phyloP scores from a whole-genome alignment of 1,140 invertebrate genomes.

The Hyles euphorbiae region DNA sequence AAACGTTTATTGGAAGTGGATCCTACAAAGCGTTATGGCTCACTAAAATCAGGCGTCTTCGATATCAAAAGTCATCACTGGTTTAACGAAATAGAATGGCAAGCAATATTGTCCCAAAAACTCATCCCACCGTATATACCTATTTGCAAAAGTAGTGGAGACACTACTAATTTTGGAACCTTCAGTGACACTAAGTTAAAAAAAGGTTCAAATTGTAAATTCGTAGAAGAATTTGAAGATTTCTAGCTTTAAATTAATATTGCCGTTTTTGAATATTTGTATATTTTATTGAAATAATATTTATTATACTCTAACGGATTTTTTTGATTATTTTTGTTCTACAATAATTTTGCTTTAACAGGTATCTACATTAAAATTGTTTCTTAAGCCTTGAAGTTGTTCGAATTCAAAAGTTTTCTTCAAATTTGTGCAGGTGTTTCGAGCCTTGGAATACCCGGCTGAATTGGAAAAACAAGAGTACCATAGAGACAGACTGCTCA shows the following conservation, averaged over 20 bases:
- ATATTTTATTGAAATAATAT: too few species aligned
- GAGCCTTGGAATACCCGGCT: slow-evolving; percentile 82
- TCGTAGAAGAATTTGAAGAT: slow-evolving; percentile 60
- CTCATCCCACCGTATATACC: slow-evolving; percentile 86
- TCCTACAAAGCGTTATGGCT: slow-evolving; percentile 91
- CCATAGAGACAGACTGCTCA: slow-evolving; percentile 66
- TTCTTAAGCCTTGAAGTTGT: too few species aligned
- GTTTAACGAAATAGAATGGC: slow-evolving; percentile 89
- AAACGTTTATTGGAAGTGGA: slow-evolving; percentile 90
- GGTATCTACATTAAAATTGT: too few species aligned
- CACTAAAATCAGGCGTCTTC: slow-evolving; percentile 85
- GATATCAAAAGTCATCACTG: slow-evolving; percentile 81
- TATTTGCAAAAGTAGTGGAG: slow-evolving; percentile 78
- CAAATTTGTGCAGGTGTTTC: slow-evolving; percentile 79
- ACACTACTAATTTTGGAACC: slow-evolving; percentile 84
- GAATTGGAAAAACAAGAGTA: slow-evolving; percentile 78
- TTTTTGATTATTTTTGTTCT: too few species aligned
- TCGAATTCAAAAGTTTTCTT: slow-evolving; percentile 1
- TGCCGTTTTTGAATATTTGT: too few species aligned
- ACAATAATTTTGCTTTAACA: too few species aligned
- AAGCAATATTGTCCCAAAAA: slow-evolving; percentile 87
- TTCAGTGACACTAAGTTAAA: slow-evolving; percentile 54
- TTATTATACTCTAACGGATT: too few species aligned
- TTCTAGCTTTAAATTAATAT: slow-evolving; percentile 40
- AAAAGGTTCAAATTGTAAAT: slow-evolving; percentile 43